These are phyloP conservation scores for Aramus guarauna DNA, from an alignment of 2,113 vertebrate species.

Conservation along the genomic window DNA sequence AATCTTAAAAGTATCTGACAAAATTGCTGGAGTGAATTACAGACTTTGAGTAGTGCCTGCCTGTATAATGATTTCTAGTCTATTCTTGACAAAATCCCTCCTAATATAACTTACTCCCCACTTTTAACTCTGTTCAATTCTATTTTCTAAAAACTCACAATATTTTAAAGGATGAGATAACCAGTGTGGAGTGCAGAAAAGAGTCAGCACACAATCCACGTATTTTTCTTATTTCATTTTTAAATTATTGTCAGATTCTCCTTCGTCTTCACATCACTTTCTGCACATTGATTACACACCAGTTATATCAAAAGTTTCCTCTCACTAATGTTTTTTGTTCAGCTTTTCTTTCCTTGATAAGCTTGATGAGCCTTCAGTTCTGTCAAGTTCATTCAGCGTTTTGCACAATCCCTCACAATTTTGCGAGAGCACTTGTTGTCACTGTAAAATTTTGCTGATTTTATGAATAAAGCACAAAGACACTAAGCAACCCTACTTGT, in stretches of 20 bases:
- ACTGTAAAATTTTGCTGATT: not conserved
- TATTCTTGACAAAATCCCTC: not conserved
- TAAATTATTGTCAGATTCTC: not conserved
- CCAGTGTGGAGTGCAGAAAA: not conserved
- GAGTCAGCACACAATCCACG: not conserved
- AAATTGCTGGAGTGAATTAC: not conserved
- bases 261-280: not conserved
- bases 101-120: not conserved
- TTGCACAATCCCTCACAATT: not conserved
- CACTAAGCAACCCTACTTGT: not conserved
- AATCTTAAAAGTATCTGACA: not conserved
- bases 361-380: not conserved
- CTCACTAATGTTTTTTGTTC: not conserved
- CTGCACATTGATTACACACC: not conserved
- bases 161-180: not conserved
- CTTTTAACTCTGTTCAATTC: not conserved
- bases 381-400: not conserved
- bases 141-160: not conserved
- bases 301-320: not conserved
- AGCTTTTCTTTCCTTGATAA: not conserved
- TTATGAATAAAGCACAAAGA: constrained; percentile 7
- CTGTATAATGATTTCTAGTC: not conserved
- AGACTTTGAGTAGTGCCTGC: not conserved
- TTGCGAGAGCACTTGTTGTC: not conserved
- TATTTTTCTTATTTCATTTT: not conserved